Conservation (phyloP, 2,888 invertebrate genomes). For the Agrochola macilenta region DNA sequence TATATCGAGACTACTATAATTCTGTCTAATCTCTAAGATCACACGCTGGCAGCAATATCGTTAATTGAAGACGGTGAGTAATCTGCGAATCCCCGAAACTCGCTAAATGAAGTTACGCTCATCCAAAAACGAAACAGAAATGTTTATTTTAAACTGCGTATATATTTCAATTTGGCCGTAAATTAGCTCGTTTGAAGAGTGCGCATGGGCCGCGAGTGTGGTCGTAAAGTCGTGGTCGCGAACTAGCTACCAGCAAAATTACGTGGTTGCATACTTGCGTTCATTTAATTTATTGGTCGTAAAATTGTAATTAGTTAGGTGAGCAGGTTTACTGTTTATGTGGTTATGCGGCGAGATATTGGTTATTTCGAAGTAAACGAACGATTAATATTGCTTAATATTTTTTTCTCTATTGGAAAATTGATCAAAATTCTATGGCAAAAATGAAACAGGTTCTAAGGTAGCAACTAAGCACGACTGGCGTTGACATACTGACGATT, state of each 20-base stretch:
- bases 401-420: background rate
- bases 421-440: background rate
- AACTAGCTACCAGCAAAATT: conserved; percentile 15
- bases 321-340: conserved; percentile 29
- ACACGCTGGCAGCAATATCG: conserved; percentile 40
- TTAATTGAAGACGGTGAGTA: conserved; percentile 51
- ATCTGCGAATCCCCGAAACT: conserved; percentile 35
- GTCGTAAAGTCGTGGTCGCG: conserved; percentile 49
- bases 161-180: conserved; percentile 60
- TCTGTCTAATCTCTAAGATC: conserved; percentile 39
- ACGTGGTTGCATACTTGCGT: conserved; percentile 52
- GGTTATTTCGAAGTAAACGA: background rate
- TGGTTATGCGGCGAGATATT: conserved; percentile 15
- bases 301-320: conserved; percentile 59
- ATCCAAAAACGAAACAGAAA: conserved; percentile 52
- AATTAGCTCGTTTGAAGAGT: conserved; percentile 61
- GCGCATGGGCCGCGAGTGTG: conserved; percentile 43
- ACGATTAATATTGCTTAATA: no score
- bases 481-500: no score
- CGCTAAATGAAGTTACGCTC: conserved; percentile 51
- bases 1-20: conserved; percentile 6
- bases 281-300: conserved; percentile 60
- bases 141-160: conserved; percentile 62
- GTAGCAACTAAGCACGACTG: no score
- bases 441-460: background rate